Evolutionary conservation across 2,113 vertebrate genomes (phyloP).

Genomic region (Rhipidura dahli): DNA sequence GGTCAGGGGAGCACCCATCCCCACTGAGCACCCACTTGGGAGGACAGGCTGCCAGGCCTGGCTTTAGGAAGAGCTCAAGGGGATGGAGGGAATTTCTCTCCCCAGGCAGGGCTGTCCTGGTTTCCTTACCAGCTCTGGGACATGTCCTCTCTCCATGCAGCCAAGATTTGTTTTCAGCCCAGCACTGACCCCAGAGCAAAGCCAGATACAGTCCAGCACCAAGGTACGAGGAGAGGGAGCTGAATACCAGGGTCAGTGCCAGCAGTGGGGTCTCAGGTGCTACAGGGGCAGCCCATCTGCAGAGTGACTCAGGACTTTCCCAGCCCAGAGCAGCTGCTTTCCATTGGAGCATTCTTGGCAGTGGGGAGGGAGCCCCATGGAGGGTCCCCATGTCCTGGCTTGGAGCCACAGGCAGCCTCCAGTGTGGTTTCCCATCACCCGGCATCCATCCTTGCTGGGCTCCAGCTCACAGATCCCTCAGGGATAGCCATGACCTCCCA

Average conservation of each 20-base stretch:
- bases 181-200: accelerated
- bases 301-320: background rate
- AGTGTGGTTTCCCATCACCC: background rate
- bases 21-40: background rate
- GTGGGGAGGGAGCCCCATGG: accelerated
- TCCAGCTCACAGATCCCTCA: background rate
- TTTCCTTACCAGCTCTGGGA: background rate
- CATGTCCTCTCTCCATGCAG: accelerated
- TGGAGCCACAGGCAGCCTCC: accelerated
- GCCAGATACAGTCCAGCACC: accelerated
- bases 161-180: background rate
- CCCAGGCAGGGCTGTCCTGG: background rate
- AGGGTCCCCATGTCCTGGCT: background rate
- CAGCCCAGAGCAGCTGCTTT: background rate
- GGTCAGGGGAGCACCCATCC: background rate
- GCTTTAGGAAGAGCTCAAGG: background rate
- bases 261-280: background rate
- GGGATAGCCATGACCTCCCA: background rate
- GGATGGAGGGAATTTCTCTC: background rate
- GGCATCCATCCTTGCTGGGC: accelerated
- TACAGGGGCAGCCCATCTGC: background rate
- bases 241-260: background rate
- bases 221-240: background rate
- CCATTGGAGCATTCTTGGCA: background rate
- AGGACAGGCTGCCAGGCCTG: background rate